Conservation (phyloP, 2,888 invertebrate genomes). For the Nephrotoma appendiculata region DNA sequence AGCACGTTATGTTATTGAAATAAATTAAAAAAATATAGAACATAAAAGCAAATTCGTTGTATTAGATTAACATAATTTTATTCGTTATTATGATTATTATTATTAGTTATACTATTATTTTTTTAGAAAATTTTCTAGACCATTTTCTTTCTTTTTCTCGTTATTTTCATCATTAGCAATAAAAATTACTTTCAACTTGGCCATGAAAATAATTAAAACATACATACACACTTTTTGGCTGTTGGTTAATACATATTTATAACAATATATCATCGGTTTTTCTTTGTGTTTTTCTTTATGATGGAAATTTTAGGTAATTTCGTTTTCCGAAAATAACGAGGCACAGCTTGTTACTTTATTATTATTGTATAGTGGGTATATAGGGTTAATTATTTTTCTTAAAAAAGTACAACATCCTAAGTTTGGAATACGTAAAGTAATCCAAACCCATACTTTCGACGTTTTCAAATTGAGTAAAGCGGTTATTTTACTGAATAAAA, state of each 20-base stretch:
- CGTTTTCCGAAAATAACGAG: background rate
- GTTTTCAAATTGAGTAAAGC: too few species aligned
- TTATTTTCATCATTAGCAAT: background rate
- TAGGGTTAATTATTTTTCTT: background rate
- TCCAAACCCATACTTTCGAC: too few species aligned
- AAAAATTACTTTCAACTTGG: conserved; percentile 3
- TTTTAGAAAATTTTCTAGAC: background rate
- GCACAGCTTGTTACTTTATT: background rate
- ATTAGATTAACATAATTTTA: background rate
- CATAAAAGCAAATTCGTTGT: background rate
- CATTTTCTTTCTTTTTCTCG: background rate
- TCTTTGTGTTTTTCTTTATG: background rate
- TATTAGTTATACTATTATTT: background rate
- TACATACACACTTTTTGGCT: background rate
- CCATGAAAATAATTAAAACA: background rate
- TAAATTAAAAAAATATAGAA: background rate
- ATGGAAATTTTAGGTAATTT: background rate
- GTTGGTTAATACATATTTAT: background rate
- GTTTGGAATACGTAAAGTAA: too few species aligned
- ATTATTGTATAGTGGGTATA: background rate
- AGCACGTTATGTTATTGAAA: background rate
- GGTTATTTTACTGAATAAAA: too few species aligned
- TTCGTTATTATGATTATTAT: background rate
- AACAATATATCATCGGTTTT: background rate
- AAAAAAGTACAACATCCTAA: background rate